A percentile compares a stretch with the other conserved stretches of the same genome.
These are phyloP conservation scores for Biston betularia DNA, from an alignment of 2,888 invertebrate species.

Conservation along the genomic window DNA sequence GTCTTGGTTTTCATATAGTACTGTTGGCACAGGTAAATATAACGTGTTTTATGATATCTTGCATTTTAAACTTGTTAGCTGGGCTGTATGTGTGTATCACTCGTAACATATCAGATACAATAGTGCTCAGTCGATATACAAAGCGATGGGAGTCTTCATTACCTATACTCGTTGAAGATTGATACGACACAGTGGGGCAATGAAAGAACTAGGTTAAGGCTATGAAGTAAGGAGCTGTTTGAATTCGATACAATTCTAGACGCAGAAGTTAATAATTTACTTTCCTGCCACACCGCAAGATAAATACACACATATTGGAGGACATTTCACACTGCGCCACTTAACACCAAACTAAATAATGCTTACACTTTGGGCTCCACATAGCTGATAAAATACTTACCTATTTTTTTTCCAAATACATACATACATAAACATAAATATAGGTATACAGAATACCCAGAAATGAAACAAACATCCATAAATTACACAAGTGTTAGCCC, in stretches of 20 bases:
- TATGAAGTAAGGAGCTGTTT: slow-evolving; percentile 21
- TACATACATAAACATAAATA: too few relatives aligned
- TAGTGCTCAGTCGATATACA: slow-evolving; percentile 71
- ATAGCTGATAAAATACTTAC: too few relatives aligned
- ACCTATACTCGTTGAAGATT: slow-evolving; percentile 76
- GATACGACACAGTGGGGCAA: slow-evolving; percentile 71
- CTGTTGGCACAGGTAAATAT: neutral
- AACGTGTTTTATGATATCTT: neutral
- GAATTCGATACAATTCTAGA: slow-evolving; percentile 52
- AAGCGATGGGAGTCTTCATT: slow-evolving; percentile 68
- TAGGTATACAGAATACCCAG: too few relatives aligned
- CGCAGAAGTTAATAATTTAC: slow-evolving; percentile 50
- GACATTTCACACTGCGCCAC: too few relatives aligned
- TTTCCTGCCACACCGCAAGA: too few relatives aligned
- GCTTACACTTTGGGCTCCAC: too few relatives aligned
- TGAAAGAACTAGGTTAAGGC: slow-evolving; percentile 73
- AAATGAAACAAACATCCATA: too few relatives aligned
- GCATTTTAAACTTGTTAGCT: slow-evolving; percentile 10
- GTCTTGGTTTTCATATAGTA: too few relatives aligned
- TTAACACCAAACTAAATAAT: too few relatives aligned
- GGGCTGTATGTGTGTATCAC: slow-evolving; percentile 55
- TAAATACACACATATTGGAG: too few relatives aligned
- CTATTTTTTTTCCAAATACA: too few relatives aligned
- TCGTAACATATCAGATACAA: slow-evolving; percentile 67
- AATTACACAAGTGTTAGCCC: too few relatives aligned